phyloP scores from a whole-genome alignment of 2,797 vertebrate species.

The Argya squamiceps region DNA sequence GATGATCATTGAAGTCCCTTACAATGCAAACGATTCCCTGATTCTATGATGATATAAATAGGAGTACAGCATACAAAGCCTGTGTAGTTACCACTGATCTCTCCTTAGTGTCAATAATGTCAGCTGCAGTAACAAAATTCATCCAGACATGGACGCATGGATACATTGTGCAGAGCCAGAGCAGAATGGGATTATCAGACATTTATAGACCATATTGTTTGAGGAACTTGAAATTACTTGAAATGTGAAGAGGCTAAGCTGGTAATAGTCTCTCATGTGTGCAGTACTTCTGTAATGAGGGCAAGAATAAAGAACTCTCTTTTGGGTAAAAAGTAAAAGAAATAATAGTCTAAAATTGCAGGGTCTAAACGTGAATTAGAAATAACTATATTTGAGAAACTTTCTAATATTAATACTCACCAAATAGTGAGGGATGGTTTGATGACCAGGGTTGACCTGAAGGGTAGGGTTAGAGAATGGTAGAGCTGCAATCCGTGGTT shows the following conservation, averaged over 20 bases:
- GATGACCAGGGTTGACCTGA: background rate
- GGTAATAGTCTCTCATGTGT: background rate
- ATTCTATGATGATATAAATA: background rate
- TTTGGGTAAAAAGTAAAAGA: background rate
- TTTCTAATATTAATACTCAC: background rate
- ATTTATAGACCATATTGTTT: background rate
- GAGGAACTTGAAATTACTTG: background rate
- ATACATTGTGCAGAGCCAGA: background rate
- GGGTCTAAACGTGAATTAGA: background rate
- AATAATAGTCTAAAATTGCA: background rate
- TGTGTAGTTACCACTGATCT: background rate
- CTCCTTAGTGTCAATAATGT: background rate
- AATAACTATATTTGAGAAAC: background rate
- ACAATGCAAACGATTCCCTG: background rate
- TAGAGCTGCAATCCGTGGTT: background rate
- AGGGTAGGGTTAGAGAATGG: background rate
- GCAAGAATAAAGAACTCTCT: background rate
- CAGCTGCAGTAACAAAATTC: background rate
- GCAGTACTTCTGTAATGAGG: background rate
- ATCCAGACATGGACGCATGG: background rate
- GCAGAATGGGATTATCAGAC: background rate
- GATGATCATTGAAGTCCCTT: background rate
- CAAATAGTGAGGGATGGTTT: background rate
- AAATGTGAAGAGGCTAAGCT: background rate
- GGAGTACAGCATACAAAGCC: background rate